Base-by-base conservation (phyloP, 2,113 vertebrate species). In the Tetrao urogallus region DNA sequence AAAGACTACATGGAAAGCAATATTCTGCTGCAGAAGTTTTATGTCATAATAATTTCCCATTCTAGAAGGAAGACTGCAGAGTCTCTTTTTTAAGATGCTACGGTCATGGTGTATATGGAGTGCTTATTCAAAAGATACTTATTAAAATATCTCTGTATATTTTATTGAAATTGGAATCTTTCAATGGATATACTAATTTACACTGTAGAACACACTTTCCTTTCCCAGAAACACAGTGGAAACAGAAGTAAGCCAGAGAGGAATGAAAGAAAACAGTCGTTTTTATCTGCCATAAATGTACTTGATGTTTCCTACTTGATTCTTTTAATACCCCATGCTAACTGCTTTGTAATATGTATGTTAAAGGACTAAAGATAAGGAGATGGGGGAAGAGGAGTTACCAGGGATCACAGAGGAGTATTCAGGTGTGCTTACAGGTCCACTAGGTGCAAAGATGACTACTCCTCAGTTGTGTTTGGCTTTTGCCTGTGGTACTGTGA, bases 261-360 rank as follows among this genome's bases (percentile, higher is more conserved):
- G 30, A 67, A 42, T 8, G 34, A 67, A 73, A 34, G 38, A 69
- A 78, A 56, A 36, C 2, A 56, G 20, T 48, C 3, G 5, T 34
- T 79, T 69, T 74, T 64, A 38, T 43, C 27, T 1, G 1, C 13
- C 1, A 0, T 57, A 30, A 42, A 28, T 79, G 54, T 63, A 74
- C 66, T 57, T 38, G 22, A 25, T 8, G 7, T 25, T 67, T 50
- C 1, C 0, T n/a, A 22, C 14, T 32, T n/a, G 11, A 3, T 67
- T 83, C 34, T n/a, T 8, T 67, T 56, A 61, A 48, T 15, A n/a
- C 56, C 17, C 21, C 19, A n/a, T 1, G 2, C 73, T 42, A 36
- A 48, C 34, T 56, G 25, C 28, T 40, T 64, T 17, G 6, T 64
- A 28, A 40, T 40, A 40, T 27, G 15, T 11, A 28, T 40, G 61